Conservation (phyloP, 2,113 vertebrate species). For the Pomatostomus ruficeps region DNA sequence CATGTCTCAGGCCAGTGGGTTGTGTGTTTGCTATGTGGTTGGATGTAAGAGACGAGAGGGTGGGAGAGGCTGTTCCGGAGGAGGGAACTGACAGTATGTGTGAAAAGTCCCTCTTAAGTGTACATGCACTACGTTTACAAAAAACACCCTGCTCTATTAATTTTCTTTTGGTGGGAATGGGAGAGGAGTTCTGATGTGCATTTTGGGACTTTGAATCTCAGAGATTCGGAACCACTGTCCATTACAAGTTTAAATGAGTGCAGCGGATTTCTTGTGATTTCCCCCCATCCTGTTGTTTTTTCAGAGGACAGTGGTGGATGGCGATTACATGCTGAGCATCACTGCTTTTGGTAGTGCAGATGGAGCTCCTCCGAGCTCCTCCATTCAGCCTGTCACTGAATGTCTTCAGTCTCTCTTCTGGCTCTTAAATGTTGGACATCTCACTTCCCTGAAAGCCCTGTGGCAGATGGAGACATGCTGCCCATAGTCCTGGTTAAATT, state of each 20-base stretch:
- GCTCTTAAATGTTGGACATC: neutral
- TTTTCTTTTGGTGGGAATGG: neutral
- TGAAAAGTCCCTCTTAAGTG: neutral
- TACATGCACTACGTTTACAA: neutral
- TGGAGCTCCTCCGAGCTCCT: neutral
- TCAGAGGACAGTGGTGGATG: neutral
- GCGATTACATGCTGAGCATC: neutral
- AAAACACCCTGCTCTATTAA: neutral
- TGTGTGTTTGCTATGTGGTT: neutral
- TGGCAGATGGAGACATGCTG: neutral
- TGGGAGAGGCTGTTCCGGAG: neutral
- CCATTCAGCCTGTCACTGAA: neutral
- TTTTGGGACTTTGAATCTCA: neutral
- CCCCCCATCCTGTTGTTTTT: neutral
- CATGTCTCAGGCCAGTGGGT: rapidly evolving
- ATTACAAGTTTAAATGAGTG: neutral
- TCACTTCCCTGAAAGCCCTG: neutral
- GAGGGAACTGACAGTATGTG: rapidly evolving
- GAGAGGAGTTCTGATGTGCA: neutral
- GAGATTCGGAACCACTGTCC: neutral
- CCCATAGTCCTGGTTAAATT: neutral
- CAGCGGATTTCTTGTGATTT: neutral
- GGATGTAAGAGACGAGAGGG: neutral
- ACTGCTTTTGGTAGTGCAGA: neutral
- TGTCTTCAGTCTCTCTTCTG: neutral